Conservation (phyloP, 2,797 vertebrate species). For the Alcedo quadribrachys region DNA sequence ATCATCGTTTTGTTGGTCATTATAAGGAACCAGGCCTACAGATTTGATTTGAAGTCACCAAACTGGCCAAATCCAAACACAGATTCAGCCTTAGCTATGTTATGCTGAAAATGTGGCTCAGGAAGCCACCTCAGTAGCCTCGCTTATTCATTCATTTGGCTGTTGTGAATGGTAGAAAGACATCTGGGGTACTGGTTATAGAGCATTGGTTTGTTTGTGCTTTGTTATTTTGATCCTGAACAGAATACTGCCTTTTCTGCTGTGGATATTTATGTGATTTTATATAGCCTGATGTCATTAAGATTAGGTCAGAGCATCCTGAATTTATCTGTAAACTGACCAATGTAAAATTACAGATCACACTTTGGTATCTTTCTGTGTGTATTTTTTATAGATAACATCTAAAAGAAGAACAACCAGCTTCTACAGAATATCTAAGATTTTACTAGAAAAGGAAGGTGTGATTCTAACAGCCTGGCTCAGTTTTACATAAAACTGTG, state of each 20-base stretch:
- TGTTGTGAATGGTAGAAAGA: conserved; percentile 44
- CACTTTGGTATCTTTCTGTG: background rate
- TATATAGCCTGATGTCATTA: conserved; percentile 4
- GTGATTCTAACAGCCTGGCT: background rate
- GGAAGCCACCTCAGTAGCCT: conserved; percentile 5
- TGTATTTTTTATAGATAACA: background rate
- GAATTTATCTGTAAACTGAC: conserved; percentile 7
- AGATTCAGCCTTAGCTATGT: background rate
- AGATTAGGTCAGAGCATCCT: conserved; percentile 29
- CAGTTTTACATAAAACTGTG: background rate
- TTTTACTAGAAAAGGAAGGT: background rate
- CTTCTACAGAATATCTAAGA: background rate
- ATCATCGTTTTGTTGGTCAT: conserved; percentile 5
- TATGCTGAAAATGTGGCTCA: conserved; percentile 3
- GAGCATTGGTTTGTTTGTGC: background rate
- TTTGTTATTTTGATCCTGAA: background rate
- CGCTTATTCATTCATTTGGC: background rate
- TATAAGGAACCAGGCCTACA: conserved; percentile 20
- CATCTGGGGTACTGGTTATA: background rate
- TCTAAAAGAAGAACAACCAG: background rate
- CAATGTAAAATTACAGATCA: background rate
- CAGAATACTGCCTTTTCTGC: background rate
- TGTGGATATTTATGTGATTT: conserved; percentile 2
- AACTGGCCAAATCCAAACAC: conserved; percentile 19
- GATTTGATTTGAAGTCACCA: conserved; percentile 18